Evolutionary conservation across 2,797 vertebrate genomes (phyloP), one percentile per base, ranked within the genome.

Genomic region (Trematomus bernacchii): DNA sequence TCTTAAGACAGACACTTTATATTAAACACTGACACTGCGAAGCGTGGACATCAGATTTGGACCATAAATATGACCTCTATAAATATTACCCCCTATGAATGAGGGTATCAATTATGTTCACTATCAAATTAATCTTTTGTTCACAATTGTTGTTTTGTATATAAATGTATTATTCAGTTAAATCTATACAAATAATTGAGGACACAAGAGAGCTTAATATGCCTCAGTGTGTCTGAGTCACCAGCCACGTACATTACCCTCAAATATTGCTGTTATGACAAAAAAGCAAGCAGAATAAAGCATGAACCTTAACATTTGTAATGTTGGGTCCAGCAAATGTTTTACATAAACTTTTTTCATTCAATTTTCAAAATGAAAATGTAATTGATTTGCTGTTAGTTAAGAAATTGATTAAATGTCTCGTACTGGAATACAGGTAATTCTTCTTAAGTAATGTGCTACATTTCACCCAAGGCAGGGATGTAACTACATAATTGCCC

Each of bases 401-500:
- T 21, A 10, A n/a, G 33, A 27, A 58, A 60, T 58, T 48, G 44
- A 69, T 63, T 37, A 46, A 18, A 37, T 72, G 50, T 40, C 50
- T 63, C 6, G 40, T 10, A 54, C 33, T 19, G 10, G 30, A 57
- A 19, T 57, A 10, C 2, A 30, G 42, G 40, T 9, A 54, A 42
- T 70, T 59, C 37, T 58, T 14, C 46, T 64, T 63, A 19, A 54
- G 42, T 13, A 13, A 9, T 37, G 50, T 52, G 5, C 60, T 53
- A 11, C n/a, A 16, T 27, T 44, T 60, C 10, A 18, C 9, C 42
- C 42, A 15, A 21, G 37, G 43, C 44, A 1, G 8, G 15, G 18
- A 33, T 40, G 11, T 33, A 43, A 6, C 3, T 14, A 18, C 43
- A 27, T 43, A n/a, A 30, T 6, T 23, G 14, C n/a, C 64, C 40